phyloP scores from a whole-genome alignment of 2,888 invertebrate genomes.

The Glyphotaelius pellucidus region DNA sequence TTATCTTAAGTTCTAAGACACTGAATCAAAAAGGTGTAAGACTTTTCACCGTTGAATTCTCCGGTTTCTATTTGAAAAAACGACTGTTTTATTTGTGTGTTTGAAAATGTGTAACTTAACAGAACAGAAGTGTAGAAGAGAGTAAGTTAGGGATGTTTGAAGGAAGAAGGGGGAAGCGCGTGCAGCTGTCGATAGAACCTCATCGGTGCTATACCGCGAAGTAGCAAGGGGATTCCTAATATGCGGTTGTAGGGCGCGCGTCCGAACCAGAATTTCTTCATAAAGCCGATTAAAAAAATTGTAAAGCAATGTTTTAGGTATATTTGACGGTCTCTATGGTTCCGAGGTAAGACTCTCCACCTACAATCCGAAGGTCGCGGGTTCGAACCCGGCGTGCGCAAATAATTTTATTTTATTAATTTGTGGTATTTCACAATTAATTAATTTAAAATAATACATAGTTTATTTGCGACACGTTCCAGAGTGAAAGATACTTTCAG shows the following conservation, averaged over 20 bases:
- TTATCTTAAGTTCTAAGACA: background rate
- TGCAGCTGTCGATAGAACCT: conserved; percentile 55
- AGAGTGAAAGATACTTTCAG: too few relatives aligned
- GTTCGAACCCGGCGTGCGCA: too few relatives aligned
- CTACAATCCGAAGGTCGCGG: too few relatives aligned
- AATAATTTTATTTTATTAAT: too few relatives aligned
- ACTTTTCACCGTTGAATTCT: background rate
- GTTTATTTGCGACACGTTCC: too few relatives aligned
- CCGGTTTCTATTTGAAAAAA: background rate
- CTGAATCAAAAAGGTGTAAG: background rate
- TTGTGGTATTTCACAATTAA: too few relatives aligned
- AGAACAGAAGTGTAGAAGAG: background rate
- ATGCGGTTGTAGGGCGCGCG: background rate
- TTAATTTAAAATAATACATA: too few relatives aligned
- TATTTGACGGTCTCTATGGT: background rate
- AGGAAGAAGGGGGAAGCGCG: conserved; percentile 44
- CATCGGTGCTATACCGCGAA: conserved; percentile 48
- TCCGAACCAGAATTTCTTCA: background rate
- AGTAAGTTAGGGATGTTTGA: conserved; percentile 2
- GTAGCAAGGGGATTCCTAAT: conserved; percentile 48
- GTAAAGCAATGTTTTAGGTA: background rate
- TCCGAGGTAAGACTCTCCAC: too few relatives aligned
- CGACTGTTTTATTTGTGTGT: background rate
- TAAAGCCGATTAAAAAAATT: background rate
- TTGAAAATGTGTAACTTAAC: background rate